These are phyloP conservation scores for Sylvilagus floridanus DNA, from an alignment of 2,797 vertebrate genomes.

Conservation along the genomic window DNA sequence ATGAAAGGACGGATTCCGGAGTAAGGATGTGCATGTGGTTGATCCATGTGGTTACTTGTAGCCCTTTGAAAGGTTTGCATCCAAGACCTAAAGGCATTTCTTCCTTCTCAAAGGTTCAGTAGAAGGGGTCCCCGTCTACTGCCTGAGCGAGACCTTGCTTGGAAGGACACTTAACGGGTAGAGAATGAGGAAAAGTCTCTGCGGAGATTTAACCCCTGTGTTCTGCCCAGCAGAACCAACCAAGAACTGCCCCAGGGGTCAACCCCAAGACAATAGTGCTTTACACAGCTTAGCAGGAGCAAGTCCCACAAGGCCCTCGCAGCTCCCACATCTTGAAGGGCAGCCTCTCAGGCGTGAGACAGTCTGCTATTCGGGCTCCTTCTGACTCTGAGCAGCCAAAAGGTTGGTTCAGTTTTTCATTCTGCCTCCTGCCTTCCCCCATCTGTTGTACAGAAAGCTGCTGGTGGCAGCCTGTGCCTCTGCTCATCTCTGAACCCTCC, in stretches of 20 bases:
- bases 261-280: conserved; percentile 87
- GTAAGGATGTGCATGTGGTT: conserved; percentile 92
- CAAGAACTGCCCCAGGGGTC: conserved; percentile 85
- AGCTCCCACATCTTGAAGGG: conserved; percentile 39
- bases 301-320: conserved; percentile 6
- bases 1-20: conserved; percentile 98
- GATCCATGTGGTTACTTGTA: conserved; percentile 87
- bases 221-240: conserved; percentile 90
- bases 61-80: conserved; percentile 85
- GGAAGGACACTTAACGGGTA: conserved; percentile 69
- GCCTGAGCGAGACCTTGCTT: conserved; percentile 62
- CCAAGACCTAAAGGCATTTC: conserved; percentile 79
- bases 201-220: conserved; percentile 76
- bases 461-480: not conserved
- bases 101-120: conserved; percentile 79
- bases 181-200: conserved; percentile 70
- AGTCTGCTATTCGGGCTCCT: conserved; percentile 23
- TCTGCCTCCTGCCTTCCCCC: conserved; percentile 17
- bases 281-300: conserved; percentile 80
- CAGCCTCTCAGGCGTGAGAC: not conserved
- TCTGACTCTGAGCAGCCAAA: conserved; percentile 34
- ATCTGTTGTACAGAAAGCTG: conserved; percentile 45
- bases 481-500: conserved; percentile 31
- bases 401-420: conserved; percentile 36
- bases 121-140: conserved; percentile 76